These are phyloP conservation scores for Plebejus argus DNA, from an alignment of 2,888 invertebrate genomes.

Conservation along the genomic window DNA sequence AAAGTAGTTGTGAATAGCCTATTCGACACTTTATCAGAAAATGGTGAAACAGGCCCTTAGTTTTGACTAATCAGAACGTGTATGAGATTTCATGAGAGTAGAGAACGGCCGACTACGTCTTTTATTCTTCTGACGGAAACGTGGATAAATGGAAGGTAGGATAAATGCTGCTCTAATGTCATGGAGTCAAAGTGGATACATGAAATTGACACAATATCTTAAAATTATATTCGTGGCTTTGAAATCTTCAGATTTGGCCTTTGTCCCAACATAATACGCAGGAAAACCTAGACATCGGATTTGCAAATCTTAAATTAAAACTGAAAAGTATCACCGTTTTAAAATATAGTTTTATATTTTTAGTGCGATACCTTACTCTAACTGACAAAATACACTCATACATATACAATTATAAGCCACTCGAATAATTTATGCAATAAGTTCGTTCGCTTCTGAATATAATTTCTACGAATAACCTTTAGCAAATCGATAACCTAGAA, in stretches of 20 bases:
- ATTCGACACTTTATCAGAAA: too few species aligned
- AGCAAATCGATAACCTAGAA: background rate
- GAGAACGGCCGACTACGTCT: too few species aligned
- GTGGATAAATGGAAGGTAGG: too few species aligned
- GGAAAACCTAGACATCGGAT: background rate
- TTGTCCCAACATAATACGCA: background rate
- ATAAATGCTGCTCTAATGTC: too few species aligned
- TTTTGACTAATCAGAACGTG: too few species aligned
- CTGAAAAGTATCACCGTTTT: background rate
- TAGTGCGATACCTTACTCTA: background rate
- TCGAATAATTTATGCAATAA: background rate
- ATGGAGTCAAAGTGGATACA: too few species aligned
- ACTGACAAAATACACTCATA: constrained; percentile 8
- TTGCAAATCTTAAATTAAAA: constrained; percentile 6
- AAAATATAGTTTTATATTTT: background rate
- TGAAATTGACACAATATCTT: constrained; percentile 45
- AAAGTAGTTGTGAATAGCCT: too few species aligned
- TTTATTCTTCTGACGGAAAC: too few species aligned
- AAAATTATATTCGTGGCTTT: background rate
- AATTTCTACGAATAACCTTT: background rate
- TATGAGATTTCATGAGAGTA: too few species aligned
- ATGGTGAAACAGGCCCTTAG: too few species aligned
- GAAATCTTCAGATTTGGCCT: constrained; percentile 32
- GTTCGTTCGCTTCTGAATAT: constrained; percentile 1
- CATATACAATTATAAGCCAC: constrained; percentile 3